Percentiles rank a stretch among this genome's conserved stretches.
Evolutionary conservation across 1,140 invertebrate species (phyloP).

Genomic region (Brachystomella parvula): DNA sequence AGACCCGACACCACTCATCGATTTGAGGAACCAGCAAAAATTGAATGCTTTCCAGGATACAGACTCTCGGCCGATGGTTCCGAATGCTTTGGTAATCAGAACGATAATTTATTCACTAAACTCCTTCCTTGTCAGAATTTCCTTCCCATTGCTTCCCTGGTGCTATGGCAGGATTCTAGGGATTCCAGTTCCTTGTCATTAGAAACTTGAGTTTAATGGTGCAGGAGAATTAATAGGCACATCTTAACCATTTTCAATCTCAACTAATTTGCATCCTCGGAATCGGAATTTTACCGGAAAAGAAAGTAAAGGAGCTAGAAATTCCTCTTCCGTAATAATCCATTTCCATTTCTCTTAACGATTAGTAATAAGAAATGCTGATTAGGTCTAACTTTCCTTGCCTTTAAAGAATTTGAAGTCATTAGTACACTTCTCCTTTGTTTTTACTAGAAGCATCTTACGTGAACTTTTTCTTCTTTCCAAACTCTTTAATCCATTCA

Average conservation of each 20-base stretch:
- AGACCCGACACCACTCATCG: neutral
- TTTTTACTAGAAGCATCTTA: too few relatives aligned
- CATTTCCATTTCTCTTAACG: too few relatives aligned
- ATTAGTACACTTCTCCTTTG: too few relatives aligned
- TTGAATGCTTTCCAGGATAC: slow-evolving; percentile 35
- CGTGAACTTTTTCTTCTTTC: too few relatives aligned
- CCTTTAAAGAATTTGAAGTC: too few relatives aligned
- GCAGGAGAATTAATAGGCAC: neutral
- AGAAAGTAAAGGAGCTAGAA: too few relatives aligned
- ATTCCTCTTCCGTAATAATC: too few relatives aligned
- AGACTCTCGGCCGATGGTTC: slow-evolving; percentile 26
- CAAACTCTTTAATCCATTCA: too few relatives aligned
- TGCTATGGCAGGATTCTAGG: neutral
- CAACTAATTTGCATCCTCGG: too few relatives aligned
- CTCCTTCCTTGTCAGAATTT: neutral
- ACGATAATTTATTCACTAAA: neutral
- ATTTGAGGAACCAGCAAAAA: slow-evolving; percentile 19
- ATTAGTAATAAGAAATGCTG: too few relatives aligned
- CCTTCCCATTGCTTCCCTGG: neutral
- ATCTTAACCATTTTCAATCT: neutral
- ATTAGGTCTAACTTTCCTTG: too few relatives aligned
- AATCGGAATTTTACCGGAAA: too few relatives aligned
- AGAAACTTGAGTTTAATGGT: neutral
- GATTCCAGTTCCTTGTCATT: neutral
- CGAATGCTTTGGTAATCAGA: slow-evolving; percentile 29